Conservation (phyloP, 2,113 vertebrate species). For the Corynorhinus townsendii region DNA sequence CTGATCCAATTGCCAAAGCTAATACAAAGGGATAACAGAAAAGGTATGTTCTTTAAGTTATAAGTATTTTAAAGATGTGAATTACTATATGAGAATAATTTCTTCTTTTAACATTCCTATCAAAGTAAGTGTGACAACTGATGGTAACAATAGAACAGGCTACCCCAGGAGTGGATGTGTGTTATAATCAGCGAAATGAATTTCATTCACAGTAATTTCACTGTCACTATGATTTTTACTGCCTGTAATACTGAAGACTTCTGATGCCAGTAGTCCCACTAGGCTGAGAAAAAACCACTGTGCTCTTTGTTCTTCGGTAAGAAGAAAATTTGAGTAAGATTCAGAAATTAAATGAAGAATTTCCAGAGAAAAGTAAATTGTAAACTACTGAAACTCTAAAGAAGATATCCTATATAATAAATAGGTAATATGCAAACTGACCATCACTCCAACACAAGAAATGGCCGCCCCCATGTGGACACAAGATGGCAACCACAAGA, state of each 20-base stretch:
- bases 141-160: background rate
- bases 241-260: background rate
- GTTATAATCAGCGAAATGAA: constrained; percentile 15
- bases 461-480: too few relatives aligned
- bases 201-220: constrained; percentile 3
- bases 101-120: constrained; percentile 38
- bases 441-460: too few relatives aligned
- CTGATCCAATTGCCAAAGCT: constrained; percentile 22
- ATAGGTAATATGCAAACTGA: too few relatives aligned
- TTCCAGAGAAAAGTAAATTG: background rate
- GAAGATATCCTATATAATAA: background rate
- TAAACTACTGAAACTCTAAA: background rate
- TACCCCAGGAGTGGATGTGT: background rate
- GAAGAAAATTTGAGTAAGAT: background rate
- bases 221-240: background rate
- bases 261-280: background rate
- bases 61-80: background rate
- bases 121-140: background rate
- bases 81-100: background rate
- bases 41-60: background rate
- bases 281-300: background rate
- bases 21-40: background rate
- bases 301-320: background rate
- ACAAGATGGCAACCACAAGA: too few relatives aligned
- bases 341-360: background rate